These are phyloP conservation scores for Cactoblastis cactorum DNA, from an alignment of 2,888 invertebrate genomes.

Conservation along the genomic window DNA sequence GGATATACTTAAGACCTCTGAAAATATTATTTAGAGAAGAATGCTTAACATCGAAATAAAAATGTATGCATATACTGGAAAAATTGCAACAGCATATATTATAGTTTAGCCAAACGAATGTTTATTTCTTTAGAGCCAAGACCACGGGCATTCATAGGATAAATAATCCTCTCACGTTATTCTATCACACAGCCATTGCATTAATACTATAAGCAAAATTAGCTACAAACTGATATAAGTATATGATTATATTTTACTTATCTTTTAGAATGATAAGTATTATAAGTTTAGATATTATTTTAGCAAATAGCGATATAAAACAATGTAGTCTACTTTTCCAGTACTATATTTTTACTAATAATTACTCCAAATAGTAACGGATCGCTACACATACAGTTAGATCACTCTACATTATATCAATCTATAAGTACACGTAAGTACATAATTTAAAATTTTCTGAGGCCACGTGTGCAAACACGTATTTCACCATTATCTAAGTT, in stretches of 20 bases:
- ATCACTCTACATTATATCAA: too few relatives aligned
- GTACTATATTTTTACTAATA: too few relatives aligned
- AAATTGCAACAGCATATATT: background rate
- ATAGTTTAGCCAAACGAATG: background rate
- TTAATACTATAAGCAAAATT: constrained; percentile 9
- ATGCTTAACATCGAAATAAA: too few relatives aligned
- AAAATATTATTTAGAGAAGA: too few relatives aligned
- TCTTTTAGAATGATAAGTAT: constrained; percentile 10
- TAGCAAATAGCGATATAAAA: background rate
- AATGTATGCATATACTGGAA: too few relatives aligned
- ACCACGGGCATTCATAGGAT: background rate
- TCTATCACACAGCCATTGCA: constrained; percentile 6
- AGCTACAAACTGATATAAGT: background rate
- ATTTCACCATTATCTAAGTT: constrained; percentile 19
- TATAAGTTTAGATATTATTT: background rate
- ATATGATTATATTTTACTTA: constrained; percentile 4
- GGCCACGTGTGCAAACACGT: background rate
- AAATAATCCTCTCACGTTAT: background rate
- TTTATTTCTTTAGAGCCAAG: constrained; percentile 2
- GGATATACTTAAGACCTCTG: too few relatives aligned
- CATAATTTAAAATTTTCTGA: background rate
- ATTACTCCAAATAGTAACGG: too few relatives aligned
- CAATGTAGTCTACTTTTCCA: too few relatives aligned
- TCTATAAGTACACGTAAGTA: too few relatives aligned
- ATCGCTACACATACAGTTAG: too few relatives aligned